A percentile compares a stretch with the other conserved stretches of the same genome.
phyloP scores from a whole-genome alignment of 2,797 vertebrate genomes.

The Crocidura indochinensis region DNA sequence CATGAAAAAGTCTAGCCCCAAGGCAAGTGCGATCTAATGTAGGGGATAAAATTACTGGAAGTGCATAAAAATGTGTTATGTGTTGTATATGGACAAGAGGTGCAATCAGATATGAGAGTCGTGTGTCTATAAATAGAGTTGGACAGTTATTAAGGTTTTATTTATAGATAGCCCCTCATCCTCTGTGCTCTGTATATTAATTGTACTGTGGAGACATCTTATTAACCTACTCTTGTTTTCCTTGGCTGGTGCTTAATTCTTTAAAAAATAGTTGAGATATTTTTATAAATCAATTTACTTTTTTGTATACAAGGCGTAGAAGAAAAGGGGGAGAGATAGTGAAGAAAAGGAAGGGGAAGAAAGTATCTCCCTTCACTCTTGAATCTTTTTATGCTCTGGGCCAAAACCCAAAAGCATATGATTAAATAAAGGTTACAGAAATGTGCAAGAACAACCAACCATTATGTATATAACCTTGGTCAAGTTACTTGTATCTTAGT shows the following conservation, averaged over 20 bases:
- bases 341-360: neutral
- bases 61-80: no score
- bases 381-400: neutral
- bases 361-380: conserved; percentile 7
- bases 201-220: neutral
- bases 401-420: neutral
- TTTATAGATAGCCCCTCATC: neutral
- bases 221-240: conserved; percentile 14
- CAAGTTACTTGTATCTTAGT: conserved; percentile 20
- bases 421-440: neutral
- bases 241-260: neutral
- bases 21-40: fast-evolving
- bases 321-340: neutral
- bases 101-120: neutral
- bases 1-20: neutral
- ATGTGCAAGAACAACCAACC: neutral
- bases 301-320: neutral
- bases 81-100: neutral
- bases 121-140: neutral
- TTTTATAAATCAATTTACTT: conserved; percentile 40
- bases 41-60: conserved; percentile 48
- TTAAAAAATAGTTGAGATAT: conserved; percentile 33
- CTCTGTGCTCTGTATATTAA: neutral
- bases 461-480: neutral
- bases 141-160: neutral